Evolutionary conservation across 2,113 vertebrate genomes (phyloP), one percentile per base, ranked within the genome.

Genomic region (Amphiprion ocellaris): DNA sequence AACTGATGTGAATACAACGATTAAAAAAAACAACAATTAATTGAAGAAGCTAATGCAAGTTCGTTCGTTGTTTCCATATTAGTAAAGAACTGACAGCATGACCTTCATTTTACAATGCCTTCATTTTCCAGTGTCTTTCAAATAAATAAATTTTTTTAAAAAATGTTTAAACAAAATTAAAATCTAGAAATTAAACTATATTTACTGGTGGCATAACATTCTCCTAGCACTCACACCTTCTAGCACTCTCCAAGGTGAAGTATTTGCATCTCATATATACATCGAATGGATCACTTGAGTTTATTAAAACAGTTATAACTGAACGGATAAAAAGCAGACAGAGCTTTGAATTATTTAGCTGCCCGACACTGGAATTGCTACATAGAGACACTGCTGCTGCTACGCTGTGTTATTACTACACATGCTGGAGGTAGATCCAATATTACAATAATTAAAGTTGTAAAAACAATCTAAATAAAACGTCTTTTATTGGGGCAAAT

Each of bases 331-430:
- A 69, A 63, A 71, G 28, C 69, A 59, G 71, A 50, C 37, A 39
- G 44, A 69, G 60, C 55, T 50, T 21, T 83, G 63, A 84, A 85
- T 84, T 65, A 87, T 85, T 85, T 60, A 84, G 62, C 74, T 53
- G 5, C 41, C 3, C 33, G 65, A 82, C 15, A 46, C 41, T 59
- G 49, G 59, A 59, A 41, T 54, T 21, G 28, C 49, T 39, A 54
- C 60, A 74, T 10, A 73, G 44, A 58, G 16, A 41, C 33, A 37
- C 37, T 15, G 19, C 24, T 17, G 4, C 23, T 66, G 19, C 19
- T 62, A 56, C 15, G 17, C 10, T 59, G 41, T 33, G 17, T 37
- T 24, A 17, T 14, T 70, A 14, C 4, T 53, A 17, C 23, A 44
- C 15, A n/a, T 23, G 30, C 39, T 24, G 50, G 5, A 63, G 61